Evolutionary conservation across 2,888 invertebrate species (phyloP).

Genomic region (Arenicola marina): DNA sequence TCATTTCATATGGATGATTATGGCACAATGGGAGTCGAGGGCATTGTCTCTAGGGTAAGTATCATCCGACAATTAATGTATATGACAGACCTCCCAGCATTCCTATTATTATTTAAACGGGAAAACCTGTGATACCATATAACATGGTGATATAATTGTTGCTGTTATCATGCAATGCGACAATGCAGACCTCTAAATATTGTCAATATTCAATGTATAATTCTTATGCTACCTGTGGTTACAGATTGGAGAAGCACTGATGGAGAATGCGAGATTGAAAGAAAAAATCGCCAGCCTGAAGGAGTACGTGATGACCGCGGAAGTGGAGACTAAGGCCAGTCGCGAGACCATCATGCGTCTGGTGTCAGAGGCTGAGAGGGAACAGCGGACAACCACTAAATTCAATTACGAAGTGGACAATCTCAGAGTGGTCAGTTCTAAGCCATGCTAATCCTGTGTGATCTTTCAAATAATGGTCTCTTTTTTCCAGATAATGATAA

Average conservation of each 20-base stretch:
- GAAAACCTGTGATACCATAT: too few relatives aligned
- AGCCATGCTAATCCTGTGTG: too few relatives aligned
- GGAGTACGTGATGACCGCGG: conserved; percentile 52
- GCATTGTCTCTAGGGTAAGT: too few relatives aligned
- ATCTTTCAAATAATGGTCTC: too few relatives aligned
- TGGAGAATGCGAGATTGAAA: conserved; percentile 57
- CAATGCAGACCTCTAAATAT: neutral
- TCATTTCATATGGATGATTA: too few relatives aligned
- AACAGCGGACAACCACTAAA: conserved; percentile 48
- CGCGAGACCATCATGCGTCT: conserved; percentile 61
- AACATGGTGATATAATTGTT: too few relatives aligned
- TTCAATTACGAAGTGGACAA: conserved; percentile 49
- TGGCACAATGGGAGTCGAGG: too few relatives aligned
- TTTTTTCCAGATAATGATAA: too few relatives aligned
- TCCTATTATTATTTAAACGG: too few relatives aligned
- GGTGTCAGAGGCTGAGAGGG: conserved; percentile 50
- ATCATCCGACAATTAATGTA: too few relatives aligned
- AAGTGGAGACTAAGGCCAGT: conserved; percentile 59
- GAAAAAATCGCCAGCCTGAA: conserved; percentile 54
- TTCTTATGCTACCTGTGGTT: neutral
- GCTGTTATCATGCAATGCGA: neutral
- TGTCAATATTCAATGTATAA: neutral
- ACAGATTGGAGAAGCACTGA: conserved; percentile 51
- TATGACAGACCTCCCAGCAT: too few relatives aligned
- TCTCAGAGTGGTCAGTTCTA: conserved; percentile 48